Evolutionary conservation across 2,888 invertebrate species (phyloP).

Genomic region (Nomada flava): DNA sequence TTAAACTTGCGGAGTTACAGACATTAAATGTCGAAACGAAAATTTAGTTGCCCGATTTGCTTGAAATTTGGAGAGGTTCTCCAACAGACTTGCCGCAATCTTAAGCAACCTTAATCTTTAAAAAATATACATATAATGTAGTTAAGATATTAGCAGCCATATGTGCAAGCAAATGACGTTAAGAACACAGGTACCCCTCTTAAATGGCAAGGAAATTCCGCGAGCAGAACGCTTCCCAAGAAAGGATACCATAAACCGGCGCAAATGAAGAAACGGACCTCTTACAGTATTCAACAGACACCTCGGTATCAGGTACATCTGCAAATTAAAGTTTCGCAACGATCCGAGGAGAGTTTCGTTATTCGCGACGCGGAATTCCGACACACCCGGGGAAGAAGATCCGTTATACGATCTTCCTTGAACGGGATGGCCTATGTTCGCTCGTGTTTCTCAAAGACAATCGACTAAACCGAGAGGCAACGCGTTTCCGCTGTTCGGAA

Average conservation of each 20-base stretch:
- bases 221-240: not conserved
- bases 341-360: conserved; percentile 21
- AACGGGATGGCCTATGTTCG: conserved; percentile 3
- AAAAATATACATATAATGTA: no score
- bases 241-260: not conserved
- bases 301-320: conserved; percentile 41
- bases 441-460: conserved; percentile 65
- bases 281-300: conserved; percentile 27
- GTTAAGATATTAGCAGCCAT: no score
- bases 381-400: not conserved
- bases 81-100: no score
- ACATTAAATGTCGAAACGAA: no score
- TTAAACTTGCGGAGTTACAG: no score
- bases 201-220: conserved; percentile 1
- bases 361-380: conserved; percentile 22
- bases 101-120: no score
- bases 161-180: no score
- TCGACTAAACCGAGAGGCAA: conserved; percentile 52
- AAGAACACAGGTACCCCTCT: not conserved
- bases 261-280: conserved; percentile 1
- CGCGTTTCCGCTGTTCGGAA: conserved; percentile 56
- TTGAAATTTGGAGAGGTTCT: no score
- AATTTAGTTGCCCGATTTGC: no score
- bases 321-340: conserved; percentile 44
- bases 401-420: conserved; percentile 50